Conservation (phyloP, 2,113 vertebrate genomes). For the Erpornis zantholeuca region DNA sequence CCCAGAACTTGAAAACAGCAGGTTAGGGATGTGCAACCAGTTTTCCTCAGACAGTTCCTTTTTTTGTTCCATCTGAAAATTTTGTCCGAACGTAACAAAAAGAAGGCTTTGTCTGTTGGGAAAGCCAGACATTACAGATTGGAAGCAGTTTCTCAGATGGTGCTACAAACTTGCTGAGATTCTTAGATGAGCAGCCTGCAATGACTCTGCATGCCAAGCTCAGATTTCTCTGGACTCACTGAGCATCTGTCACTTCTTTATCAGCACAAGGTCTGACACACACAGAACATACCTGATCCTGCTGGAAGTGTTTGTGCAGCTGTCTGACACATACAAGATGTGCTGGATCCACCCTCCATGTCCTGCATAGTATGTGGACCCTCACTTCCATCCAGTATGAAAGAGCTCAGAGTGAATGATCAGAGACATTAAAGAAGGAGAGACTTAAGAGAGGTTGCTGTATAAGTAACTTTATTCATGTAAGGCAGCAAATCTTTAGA, state of each 20-base stretch:
- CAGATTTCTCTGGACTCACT: not conserved
- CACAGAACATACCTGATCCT: not conserved
- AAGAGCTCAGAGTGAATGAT: not conserved
- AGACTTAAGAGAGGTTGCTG: not conserved
- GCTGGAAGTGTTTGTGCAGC: not conserved
- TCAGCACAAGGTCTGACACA: not conserved
- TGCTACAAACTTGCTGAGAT: not conserved
- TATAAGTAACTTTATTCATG: not conserved
- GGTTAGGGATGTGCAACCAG: not conserved
- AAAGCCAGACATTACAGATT: not conserved
- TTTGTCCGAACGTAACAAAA: not conserved
- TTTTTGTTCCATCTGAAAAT: not conserved
- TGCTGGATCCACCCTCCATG: not conserved
- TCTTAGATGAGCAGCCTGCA: not conserved
- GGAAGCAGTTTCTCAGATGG: not conserved
- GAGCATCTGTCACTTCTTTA: not conserved
- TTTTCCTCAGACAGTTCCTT: not conserved
- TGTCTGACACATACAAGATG: not conserved
- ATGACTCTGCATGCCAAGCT: not conserved
- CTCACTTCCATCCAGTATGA: not conserved
- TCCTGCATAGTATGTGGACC: fast-evolving
- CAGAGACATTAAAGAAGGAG: not conserved
- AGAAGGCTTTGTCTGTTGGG: not conserved
- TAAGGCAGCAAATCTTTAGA: not conserved
- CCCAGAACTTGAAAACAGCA: not conserved